Percentiles rank a stretch among this genome's conserved stretches.
These are phyloP conservation scores for Tenthredo distinguenda DNA, from an alignment of 2,888 invertebrate species.

Conservation along the genomic window DNA sequence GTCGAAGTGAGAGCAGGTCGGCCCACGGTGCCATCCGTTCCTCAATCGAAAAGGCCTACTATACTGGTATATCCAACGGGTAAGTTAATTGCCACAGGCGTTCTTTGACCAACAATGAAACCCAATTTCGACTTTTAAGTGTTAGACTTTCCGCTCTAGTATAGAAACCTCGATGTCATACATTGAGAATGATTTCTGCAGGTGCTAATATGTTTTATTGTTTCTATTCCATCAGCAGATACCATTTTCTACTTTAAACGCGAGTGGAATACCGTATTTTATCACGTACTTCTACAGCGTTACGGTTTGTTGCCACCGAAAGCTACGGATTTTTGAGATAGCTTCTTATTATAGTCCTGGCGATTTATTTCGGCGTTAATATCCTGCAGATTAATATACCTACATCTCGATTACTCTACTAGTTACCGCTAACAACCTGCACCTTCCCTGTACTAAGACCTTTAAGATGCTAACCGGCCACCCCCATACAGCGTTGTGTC, in stretches of 20 bases:
- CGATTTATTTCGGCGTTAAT: background rate
- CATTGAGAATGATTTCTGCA: background rate
- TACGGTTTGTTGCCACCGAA: background rate
- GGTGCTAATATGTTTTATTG: background rate
- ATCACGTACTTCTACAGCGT: background rate
- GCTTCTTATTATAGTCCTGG: background rate
- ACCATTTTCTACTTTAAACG: background rate
- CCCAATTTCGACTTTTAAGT: background rate
- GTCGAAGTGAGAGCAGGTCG: conserved; percentile 72
- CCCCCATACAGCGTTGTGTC: background rate
- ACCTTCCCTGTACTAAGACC: background rate
- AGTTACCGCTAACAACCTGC: background rate
- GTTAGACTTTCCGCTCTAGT: background rate
- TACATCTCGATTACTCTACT: background rate
- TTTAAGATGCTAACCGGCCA: background rate
- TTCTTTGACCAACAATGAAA: conserved; percentile 32
- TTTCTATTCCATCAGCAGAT: background rate
- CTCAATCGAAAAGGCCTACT: conserved; percentile 85
- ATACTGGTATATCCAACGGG: conserved; percentile 88
- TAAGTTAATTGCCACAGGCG: conserved; percentile 72
- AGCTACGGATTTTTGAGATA: background rate
- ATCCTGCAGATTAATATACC: background rate
- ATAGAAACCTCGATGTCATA: background rate
- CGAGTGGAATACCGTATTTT: background rate
- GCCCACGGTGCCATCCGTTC: conserved; percentile 75